Evolutionary conservation across 1,140 invertebrate genomes (phyloP).

Genomic region (Macrobrachium nipponense): DNA sequence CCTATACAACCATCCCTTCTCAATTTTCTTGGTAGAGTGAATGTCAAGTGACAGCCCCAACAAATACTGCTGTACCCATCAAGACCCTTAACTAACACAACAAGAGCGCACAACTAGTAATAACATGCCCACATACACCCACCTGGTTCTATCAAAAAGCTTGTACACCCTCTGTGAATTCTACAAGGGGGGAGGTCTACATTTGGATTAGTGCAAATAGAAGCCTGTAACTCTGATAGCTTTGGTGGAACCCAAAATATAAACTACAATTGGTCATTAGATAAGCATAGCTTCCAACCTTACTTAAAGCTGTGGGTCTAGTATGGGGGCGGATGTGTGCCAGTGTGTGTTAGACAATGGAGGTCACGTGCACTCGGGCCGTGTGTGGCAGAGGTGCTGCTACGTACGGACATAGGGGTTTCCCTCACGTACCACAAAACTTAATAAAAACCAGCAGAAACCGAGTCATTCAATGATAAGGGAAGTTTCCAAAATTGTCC

Average conservation of each 20-base stretch:
- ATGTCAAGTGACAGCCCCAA: neutral
- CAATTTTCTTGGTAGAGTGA: no score
- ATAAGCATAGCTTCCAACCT: conserved; percentile 56
- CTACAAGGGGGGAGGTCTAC: conserved; percentile 49
- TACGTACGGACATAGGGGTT: conserved; percentile 55
- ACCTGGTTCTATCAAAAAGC: conserved; percentile 15
- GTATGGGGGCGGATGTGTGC: conserved; percentile 57
- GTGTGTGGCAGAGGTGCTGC: conserved; percentile 60
- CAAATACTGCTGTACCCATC: conserved; percentile 52
- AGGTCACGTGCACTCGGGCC: conserved; percentile 58
- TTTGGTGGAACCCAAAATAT: conserved; percentile 47
- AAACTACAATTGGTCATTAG: conserved; percentile 47
- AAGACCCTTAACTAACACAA: conserved; percentile 59
- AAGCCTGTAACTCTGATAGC: conserved; percentile 47
- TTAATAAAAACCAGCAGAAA: conserved; percentile 57
- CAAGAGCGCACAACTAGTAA: conserved; percentile 52
- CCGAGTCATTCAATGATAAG: conserved; percentile 33
- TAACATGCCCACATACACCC: conserved; percentile 61
- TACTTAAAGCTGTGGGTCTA: conserved; percentile 53
- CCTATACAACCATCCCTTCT: no score
- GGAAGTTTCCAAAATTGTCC: conserved; percentile 53
- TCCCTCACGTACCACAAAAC: conserved; percentile 56
- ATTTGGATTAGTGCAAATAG: conserved; percentile 59
- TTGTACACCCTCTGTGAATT: conserved; percentile 40
- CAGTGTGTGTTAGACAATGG: conserved; percentile 53